These are phyloP conservation scores for Apeira syringaria DNA, from an alignment of 2,888 invertebrate genomes.

Conservation along the genomic window DNA sequence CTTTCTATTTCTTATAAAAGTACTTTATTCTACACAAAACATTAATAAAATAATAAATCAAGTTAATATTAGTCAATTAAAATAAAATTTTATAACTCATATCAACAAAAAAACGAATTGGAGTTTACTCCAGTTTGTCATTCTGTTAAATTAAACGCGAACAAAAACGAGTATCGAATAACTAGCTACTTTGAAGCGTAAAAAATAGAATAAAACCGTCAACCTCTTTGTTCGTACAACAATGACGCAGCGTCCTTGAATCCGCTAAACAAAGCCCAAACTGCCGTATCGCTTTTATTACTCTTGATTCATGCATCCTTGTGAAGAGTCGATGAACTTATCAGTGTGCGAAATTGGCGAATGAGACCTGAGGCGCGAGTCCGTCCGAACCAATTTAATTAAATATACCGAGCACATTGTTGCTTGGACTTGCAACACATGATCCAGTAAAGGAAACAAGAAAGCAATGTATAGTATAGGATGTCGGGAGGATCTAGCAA, in stretches of 20 bases:
- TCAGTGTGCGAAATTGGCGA: slow-evolving; percentile 79
- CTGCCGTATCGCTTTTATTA: slow-evolving; percentile 58
- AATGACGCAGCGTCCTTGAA: slow-evolving; percentile 40
- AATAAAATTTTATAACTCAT: too few species aligned
- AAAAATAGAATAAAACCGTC: slow-evolving; percentile 16
- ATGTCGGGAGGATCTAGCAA: slow-evolving; percentile 25
- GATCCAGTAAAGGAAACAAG: slow-evolving; percentile 3
- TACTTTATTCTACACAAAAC: too few species aligned
- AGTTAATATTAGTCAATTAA: too few species aligned
- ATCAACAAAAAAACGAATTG: background rate
- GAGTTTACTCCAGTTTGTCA: background rate
- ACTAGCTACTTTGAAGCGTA: slow-evolving; percentile 8
- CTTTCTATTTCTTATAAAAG: too few species aligned
- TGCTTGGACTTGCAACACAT: background rate
- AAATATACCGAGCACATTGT: slow-evolving; percentile 38
- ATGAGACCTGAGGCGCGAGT: slow-evolving; percentile 61
- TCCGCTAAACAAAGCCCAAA: slow-evolving; percentile 40
- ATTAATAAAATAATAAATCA: too few species aligned
- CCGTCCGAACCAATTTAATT: slow-evolving; percentile 33
- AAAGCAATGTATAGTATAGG: slow-evolving; percentile 34
- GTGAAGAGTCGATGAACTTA: slow-evolving; percentile 75
- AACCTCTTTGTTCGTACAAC: slow-evolving; percentile 27
- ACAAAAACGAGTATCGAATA: slow-evolving; percentile 14
- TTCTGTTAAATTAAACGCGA: slow-evolving; percentile 4
- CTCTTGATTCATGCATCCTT: slow-evolving; percentile 57